Evolutionary conservation across 2,888 invertebrate species (phyloP).

Genomic region (Catocala fraxini): DNA sequence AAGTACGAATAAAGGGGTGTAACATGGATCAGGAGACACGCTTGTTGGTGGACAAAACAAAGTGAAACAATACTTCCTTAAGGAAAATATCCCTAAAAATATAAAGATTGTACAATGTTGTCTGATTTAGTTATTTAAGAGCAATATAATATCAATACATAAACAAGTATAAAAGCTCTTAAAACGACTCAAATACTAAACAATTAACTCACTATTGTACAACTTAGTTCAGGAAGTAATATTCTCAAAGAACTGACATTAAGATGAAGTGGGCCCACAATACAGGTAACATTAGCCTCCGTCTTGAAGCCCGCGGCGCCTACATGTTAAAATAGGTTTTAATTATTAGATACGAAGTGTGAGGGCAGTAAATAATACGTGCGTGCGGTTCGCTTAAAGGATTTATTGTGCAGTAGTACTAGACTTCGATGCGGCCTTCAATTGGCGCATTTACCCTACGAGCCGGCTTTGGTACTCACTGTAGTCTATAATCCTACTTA

Average conservation of each 20-base stretch:
- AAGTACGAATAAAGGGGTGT: too few species aligned
- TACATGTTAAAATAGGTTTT: slow-evolving; percentile 63
- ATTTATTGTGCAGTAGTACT: slow-evolving; percentile 67
- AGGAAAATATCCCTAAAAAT: too few species aligned
- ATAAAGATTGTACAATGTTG: too few species aligned
- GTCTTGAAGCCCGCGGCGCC: slow-evolving; percentile 43
- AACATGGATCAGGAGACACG: too few species aligned
- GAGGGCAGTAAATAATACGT: slow-evolving; percentile 61
- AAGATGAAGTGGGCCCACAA: slow-evolving; percentile 20
- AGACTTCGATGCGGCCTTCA: slow-evolving; percentile 60
- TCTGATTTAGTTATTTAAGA: too few species aligned
- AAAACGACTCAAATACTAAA: background rate
- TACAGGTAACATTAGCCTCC: slow-evolving; percentile 36
- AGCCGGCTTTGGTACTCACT: slow-evolving; percentile 34
- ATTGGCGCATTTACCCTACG: slow-evolving; percentile 52
- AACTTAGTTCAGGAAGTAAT: slow-evolving; percentile 12
- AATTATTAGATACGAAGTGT: slow-evolving; percentile 68
- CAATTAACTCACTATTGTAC: background rate
- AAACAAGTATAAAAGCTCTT: background rate
- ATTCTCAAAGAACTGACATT: slow-evolving; percentile 1
- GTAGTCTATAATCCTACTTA: background rate
- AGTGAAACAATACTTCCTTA: too few species aligned
- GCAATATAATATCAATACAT: too few species aligned
- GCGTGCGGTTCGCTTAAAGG: slow-evolving; percentile 55
- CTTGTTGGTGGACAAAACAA: too few species aligned